These are phyloP conservation scores for Temnothorax unifasciatus DNA, from an alignment of 2,888 invertebrate genomes.

Conservation along the genomic window DNA sequence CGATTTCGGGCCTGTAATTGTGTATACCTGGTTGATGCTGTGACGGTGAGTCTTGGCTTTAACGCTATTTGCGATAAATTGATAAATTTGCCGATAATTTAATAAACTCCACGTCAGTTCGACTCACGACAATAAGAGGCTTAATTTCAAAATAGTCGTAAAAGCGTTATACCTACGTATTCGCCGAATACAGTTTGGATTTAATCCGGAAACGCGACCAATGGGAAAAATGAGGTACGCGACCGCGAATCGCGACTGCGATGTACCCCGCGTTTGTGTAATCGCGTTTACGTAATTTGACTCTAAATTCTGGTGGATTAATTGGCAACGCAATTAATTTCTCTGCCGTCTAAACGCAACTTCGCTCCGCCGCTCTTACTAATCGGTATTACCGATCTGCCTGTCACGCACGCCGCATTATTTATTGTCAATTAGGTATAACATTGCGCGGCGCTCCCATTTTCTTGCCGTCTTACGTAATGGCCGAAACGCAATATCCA, in stretches of 20 bases:
- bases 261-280: constrained; percentile 57
- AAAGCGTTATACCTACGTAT: constrained; percentile 42
- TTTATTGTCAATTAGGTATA: constrained; percentile 74
- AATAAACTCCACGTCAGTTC: constrained; percentile 58
- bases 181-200: constrained; percentile 55
- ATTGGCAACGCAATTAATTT: constrained; percentile 73
- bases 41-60: constrained; percentile 48
- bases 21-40: neutral
- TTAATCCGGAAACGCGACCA: constrained; percentile 57
- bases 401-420: constrained; percentile 68
- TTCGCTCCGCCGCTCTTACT: constrained; percentile 49
- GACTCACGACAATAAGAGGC: constrained; percentile 60
- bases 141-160: constrained; percentile 60
- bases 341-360: constrained; percentile 71
- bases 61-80: constrained; percentile 52
- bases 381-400: constrained; percentile 70
- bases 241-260: constrained; percentile 65
- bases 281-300: constrained; percentile 75
- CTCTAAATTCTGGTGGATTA: constrained; percentile 74
- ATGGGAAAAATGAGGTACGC: constrained; percentile 43
- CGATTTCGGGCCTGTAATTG: constrained; percentile 25
- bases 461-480: constrained; percentile 52
- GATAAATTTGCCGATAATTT: constrained; percentile 44
- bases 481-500: constrained; percentile 49
- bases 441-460: constrained; percentile 33